Evolutionary conservation across 1,140 invertebrate species (phyloP), one percentile per base, ranked within the genome.

Genomic region (Tetragnatha versicolor): DNA sequence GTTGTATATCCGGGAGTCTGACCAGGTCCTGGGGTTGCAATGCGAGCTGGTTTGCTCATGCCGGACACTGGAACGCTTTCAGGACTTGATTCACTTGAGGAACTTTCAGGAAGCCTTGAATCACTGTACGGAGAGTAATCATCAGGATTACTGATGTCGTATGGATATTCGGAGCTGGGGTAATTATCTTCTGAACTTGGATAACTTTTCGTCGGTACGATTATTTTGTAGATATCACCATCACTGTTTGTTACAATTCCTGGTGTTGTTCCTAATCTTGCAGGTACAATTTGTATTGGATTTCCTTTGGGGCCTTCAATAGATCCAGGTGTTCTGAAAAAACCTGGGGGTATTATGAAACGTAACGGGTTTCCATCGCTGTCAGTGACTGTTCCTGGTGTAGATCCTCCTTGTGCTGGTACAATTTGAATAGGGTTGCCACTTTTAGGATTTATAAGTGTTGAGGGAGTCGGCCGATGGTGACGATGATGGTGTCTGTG

Each of bases 221-320:
- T 25, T 14, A 63, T 63, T 20, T 39, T 37, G 5, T 37, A 20
- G 22, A 39, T 22, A 7, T 63, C 6, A 25, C 60, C 60, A 39
- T 63, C 60, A 37, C n/a, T 6, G 35, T 35, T 35, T 42, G 60
- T 63, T 37, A 39, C 60, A 1, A 39, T 27, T 29, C 63, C 63
- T 12, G 63, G 63, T n/a, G 63, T 66, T 2, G 37, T 66, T 47
- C 63, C 63, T 17, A 42, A 42, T 9, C 42, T 29, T 45, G n/a
- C 25, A 5, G 63, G 63, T 17, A 47, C 25, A 27, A 63, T n/a
- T 63, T 63, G 33, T 63, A 63, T 63, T 9, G 60, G 60, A 2
- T 39, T 14, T 6, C 60, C 60, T 37, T 39, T 22, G 2, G 60
- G 60, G 4, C 60, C 60, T 39, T 17, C 39, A 42, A 63, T 3